Base-by-base conservation (phyloP, 2,888 invertebrate genomes). In the Pheosia tremula region DNA sequence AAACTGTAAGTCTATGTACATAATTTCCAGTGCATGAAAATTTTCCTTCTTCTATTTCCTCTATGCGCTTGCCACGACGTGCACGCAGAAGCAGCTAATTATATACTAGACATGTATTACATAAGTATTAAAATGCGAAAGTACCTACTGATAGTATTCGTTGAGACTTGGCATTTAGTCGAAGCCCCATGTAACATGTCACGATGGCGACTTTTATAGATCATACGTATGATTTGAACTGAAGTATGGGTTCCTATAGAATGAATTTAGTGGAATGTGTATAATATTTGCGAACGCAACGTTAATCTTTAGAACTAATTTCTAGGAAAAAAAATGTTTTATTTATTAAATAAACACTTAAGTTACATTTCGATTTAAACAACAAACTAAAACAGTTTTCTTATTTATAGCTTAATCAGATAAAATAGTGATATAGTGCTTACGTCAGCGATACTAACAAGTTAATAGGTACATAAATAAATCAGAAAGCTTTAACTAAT, bases 221-320 rank as follows among this genome's bases (percentile, higher is more conserved):
- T 83, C 80, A 72, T 67, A 64, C 76, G 75, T 77, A 75, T 80
- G 90, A 90, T 91, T 84, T 85, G 91, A 85, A 93, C 92, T 93
- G 92, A 92, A 80, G 81, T 82, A 81, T 84, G 83, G 86, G 92
- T 93, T 92, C 92, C 92, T 92, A 92, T 91, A 86, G 80, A 84
- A 82, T 88, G 86, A 88, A 84, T 86, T 85, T 86, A 86, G 83
- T 83, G 78, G 79, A 84, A 79, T 72, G 75, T 78, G 24, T 77
- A 70, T 81, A 74, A 77, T 72, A 78, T 74, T 81, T 72, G 66
- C 65, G 68, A 73, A 63, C 67, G 74, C 80, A 82, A 77, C 78
- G 72, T 72, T 79, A 78, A 68, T 71, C 60, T 77, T 80, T 84
- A 83, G 77, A 73, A 76, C 71, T 72, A 68, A 71, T 74, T 64